Evolutionary conservation across 2,888 invertebrate species (phyloP).

Genomic region (Mamestra brassicae): DNA sequence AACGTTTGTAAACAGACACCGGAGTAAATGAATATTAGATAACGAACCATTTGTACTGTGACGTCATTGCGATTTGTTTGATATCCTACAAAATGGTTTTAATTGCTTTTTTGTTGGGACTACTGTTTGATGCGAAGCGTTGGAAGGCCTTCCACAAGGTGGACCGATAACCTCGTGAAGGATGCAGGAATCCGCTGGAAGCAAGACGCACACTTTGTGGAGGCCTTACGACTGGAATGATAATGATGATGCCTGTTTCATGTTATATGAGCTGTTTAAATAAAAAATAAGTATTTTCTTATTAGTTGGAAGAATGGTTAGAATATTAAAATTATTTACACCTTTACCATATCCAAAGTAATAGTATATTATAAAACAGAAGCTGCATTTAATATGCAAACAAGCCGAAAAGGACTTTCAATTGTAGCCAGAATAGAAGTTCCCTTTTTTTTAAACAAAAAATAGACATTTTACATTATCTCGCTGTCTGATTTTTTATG

Average conservation of each 20-base stretch:
- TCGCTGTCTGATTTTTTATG: constrained; percentile 48
- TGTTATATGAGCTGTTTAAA: constrained; percentile 10
- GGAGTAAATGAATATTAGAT: constrained; percentile 54
- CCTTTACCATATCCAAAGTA: neutral
- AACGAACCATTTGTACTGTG: constrained; percentile 74
- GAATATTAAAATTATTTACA: too few relatives aligned
- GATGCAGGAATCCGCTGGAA: too few relatives aligned
- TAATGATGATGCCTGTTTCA: neutral
- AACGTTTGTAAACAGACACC: constrained; percentile 32
- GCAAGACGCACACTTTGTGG: too few relatives aligned
- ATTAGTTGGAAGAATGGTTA: neutral
- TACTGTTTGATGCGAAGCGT: neutral
- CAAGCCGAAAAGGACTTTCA: constrained; percentile 4
- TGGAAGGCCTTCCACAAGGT: too few relatives aligned
- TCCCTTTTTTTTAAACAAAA: constrained; percentile 18
- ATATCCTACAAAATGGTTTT: constrained; percentile 75
- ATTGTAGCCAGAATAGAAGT: neutral
- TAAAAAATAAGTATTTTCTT: neutral
- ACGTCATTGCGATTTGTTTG: constrained; percentile 78
- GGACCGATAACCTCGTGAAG: too few relatives aligned
- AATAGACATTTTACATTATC: constrained; percentile 36
- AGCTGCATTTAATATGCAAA: neutral
- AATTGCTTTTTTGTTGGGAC: constrained; percentile 78
- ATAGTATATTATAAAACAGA: neutral
- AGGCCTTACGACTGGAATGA: too few relatives aligned